Base-by-base conservation (phyloP, 2,113 vertebrate species). In the Thinocorus orbignyianus region DNA sequence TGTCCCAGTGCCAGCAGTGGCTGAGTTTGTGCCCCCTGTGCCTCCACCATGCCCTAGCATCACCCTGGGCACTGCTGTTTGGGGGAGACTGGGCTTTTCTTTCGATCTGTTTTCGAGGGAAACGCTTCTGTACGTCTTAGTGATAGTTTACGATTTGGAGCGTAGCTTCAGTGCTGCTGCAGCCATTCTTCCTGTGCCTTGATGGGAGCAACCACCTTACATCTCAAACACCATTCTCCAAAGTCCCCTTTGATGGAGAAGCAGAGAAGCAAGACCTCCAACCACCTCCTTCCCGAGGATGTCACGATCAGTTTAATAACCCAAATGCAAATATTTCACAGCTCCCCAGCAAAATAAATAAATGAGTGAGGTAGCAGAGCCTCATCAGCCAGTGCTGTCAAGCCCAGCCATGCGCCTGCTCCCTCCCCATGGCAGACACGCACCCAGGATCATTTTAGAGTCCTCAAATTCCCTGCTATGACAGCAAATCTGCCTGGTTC, bases 91-190 rank as follows among this genome's bases (percentile, higher is more conserved):
- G 7, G 17, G 13, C 5, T 16, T 49, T 66, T 49, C 25, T 18
- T 26, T 62, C 13, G 16, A 42, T 19, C 37, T 57, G 20, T 26
- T 58, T 71, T 65, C 64, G n/a, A 77, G 49, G 23, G 18, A 30
- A 31, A 48, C 0, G 0, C 16, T 10, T 37, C 24, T 51, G 51
- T 28, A 64, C 37, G 14, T 23, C 41, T 8, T 33, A 44, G 37
- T 2, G 20, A 18, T 3, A 51, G 33, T 33, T 46, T 41, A 4
- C 14, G 9, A 7, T 64, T 71, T 52, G 51, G 39, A 37, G 39
- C 2, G 0, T 26, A 19, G n/a, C 49, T 42, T 46, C 0, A 0
- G 11, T 9, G 28, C 13, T 1, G 1, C 10, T 15, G 28, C 17
- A 64, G 35, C 37, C 7, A 0, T 26, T 51, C 37, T 70, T 42